phyloP scores from a whole-genome alignment of 2,113 vertebrate genomes.

The Hyla sarda region DNA sequence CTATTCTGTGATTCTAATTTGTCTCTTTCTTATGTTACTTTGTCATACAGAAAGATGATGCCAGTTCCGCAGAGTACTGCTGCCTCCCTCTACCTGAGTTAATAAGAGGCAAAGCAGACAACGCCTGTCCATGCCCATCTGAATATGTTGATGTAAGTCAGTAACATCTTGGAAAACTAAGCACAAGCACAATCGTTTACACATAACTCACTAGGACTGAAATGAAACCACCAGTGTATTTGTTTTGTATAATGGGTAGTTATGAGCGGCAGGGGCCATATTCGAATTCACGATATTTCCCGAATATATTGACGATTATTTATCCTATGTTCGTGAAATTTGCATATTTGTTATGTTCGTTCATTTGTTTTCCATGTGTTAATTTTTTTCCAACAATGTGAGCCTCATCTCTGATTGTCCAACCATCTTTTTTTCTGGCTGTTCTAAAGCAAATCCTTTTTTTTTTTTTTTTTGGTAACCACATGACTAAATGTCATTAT shows the following conservation, averaged over 20 bases:
- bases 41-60: conserved; percentile 71
- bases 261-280: no score
- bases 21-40: not conserved
- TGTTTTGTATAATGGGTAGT: not conserved
- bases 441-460: no score
- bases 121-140: conserved; percentile 77
- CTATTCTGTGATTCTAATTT: not conserved
- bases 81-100: conserved; percentile 79
- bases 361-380: no score
- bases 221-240: not conserved
- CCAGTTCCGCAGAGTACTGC: conserved; percentile 71
- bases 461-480: no score
- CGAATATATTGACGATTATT: no score
- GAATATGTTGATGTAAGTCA: conserved; percentile 78
- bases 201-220: not conserved
- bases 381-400: no score
- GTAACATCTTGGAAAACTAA: not conserved
- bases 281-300: no score
- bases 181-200: not conserved
- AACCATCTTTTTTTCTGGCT: no score
- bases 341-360: no score
- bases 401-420: no score
- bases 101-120: conserved; percentile 79
- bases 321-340: no score
- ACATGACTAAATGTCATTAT: no score